phyloP scores from a whole-genome alignment of 2,113 vertebrate species.

The Aldabrachelys gigantea region DNA sequence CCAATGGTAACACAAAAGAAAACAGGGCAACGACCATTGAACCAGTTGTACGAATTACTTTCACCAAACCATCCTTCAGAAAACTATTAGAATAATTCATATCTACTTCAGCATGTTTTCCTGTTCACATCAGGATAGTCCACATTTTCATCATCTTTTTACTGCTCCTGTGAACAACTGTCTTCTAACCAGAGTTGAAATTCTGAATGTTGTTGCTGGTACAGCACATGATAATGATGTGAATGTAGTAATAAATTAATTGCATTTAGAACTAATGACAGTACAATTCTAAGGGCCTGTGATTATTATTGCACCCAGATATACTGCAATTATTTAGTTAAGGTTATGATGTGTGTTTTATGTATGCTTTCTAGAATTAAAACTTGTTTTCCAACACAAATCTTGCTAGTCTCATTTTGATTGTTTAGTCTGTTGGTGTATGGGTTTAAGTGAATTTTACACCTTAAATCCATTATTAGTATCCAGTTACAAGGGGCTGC shows the following conservation, averaged over 20 bases:
- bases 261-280: background rate
- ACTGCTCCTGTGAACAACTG: background rate
- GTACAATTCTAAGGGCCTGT: constrained; percentile 67
- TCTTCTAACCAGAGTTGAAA: background rate
- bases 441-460: constrained; percentile 86
- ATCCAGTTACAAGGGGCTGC: constrained; percentile 87
- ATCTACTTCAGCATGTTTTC: background rate
- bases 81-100: background rate
- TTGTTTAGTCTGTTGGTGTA: constrained; percentile 92
- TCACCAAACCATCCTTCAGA: background rate
- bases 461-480: constrained; percentile 89
- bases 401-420: constrained; percentile 83
- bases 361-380: constrained; percentile 84
- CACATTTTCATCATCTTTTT: background rate
- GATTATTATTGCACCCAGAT: constrained; percentile 77
- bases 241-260: background rate
- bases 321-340: constrained; percentile 76
- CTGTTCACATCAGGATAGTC: background rate
- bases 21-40: fast-evolving
- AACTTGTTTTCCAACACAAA: constrained; percentile 82
- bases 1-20: background rate
- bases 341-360: constrained; percentile 73
- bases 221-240: background rate
- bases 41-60: background rate
- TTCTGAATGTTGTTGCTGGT: background rate